Conservation (phyloP, 2,113 vertebrate species). For the Seriola dumerili region DNA sequence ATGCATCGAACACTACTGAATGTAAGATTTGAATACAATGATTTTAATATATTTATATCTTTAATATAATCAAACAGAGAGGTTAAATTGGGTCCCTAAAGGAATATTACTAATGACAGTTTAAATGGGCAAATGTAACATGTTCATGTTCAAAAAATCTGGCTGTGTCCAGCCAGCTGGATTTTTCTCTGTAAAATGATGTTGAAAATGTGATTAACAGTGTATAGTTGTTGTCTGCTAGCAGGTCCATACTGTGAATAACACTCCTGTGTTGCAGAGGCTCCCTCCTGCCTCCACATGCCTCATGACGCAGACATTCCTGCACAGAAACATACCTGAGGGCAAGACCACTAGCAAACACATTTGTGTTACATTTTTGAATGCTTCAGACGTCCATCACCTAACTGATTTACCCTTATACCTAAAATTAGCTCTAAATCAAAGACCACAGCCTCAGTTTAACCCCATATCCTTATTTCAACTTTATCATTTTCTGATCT, state of each 20-base stretch:
- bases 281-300: slow-evolving; percentile 78
- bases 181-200: not conserved
- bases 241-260: not conserved
- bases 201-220: not conserved
- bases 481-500: not conserved
- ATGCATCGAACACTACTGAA: not conserved
- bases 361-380: not conserved
- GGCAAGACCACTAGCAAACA: slow-evolving; percentile 41
- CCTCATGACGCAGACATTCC: slow-evolving; percentile 74
- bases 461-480: not conserved
- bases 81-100: not conserved
- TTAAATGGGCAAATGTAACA: not conserved
- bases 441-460: not conserved
- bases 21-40: not conserved
- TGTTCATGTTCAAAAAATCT: not conserved
- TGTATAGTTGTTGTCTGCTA: not conserved
- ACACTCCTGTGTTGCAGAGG: slow-evolving; percentile 44
- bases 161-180: not conserved
- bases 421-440: not conserved
- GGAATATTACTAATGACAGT: not conserved
- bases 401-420: rapidly evolving
- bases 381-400: not conserved
- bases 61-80: not conserved
- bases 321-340: slow-evolving; percentile 59
- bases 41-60: no score